These are phyloP conservation scores for Leptopterna dolabrata DNA, from an alignment of 2,888 invertebrate species.

Conservation along the genomic window DNA sequence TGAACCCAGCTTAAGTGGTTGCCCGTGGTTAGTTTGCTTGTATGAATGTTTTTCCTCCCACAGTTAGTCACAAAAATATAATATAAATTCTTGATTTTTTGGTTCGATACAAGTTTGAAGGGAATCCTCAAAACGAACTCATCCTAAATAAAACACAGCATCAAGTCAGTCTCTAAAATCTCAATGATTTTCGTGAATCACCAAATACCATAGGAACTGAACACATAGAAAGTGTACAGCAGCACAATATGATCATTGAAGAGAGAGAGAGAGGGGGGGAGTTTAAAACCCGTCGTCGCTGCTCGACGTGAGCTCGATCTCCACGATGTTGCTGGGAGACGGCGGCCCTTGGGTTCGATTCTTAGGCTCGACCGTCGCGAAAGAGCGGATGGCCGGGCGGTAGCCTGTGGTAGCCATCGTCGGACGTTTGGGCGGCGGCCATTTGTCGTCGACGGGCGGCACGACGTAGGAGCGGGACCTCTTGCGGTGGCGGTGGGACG, in stretches of 20 bases:
- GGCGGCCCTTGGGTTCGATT: slow-evolving; percentile 35
- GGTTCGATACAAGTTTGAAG: background rate
- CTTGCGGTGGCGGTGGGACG: slow-evolving; percentile 31
- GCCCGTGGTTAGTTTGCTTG: too few species aligned
- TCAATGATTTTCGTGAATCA: slow-evolving; percentile 30
- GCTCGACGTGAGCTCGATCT: slow-evolving; percentile 50
- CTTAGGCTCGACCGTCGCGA: slow-evolving; percentile 40
- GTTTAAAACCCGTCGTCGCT: slow-evolving; percentile 46
- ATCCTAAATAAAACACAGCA: background rate
- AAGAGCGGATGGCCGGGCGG: slow-evolving; percentile 35
- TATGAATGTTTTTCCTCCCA: too few species aligned
- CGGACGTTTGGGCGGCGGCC: slow-evolving; percentile 60
- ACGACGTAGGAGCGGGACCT: slow-evolving; percentile 57
- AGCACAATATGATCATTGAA: background rate
- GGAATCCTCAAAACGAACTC: background rate
- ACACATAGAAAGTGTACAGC: slow-evolving; percentile 47
- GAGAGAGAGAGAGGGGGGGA: background rate
- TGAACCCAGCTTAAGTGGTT: too few species aligned
- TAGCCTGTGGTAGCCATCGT: background rate
- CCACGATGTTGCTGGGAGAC: slow-evolving; percentile 51
- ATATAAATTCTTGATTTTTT: too few species aligned
- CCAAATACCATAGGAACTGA: slow-evolving; percentile 37
- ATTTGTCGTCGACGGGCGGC: slow-evolving; percentile 60
- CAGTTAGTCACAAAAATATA: too few species aligned
- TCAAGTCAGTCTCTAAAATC: slow-evolving; percentile 38